Conservation (phyloP, 2,888 invertebrate genomes). For the Caenorhabditis sp. region DNA sequence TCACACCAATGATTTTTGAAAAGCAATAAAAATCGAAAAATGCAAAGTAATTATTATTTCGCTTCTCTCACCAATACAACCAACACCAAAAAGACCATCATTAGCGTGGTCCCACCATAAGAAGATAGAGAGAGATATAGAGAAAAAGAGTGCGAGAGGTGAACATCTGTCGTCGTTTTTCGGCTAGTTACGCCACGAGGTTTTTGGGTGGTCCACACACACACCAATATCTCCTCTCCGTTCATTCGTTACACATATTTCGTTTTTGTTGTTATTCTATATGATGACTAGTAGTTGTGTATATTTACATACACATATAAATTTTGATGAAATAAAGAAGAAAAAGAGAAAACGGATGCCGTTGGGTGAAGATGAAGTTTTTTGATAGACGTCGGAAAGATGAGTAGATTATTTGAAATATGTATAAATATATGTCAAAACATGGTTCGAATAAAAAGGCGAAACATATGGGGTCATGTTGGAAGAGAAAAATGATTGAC, state of each 20-base stretch:
- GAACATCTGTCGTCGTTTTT: background rate
- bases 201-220: background rate
- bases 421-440: background rate
- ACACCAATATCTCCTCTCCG: background rate
- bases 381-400: background rate
- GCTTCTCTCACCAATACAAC: background rate
- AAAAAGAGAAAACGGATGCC: too few species aligned
- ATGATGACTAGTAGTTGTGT: background rate
- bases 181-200: conserved; percentile 1
- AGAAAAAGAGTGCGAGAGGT: background rate
- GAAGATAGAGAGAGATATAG: background rate
- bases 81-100: background rate
- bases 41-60: background rate
- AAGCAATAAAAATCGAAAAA: background rate
- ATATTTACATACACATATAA: background rate
- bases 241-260: background rate
- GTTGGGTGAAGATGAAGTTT: background rate
- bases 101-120: background rate
- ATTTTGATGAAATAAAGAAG: background rate
- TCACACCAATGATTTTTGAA: background rate
- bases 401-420: background rate
- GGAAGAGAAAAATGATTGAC: background rate
- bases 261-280: background rate
- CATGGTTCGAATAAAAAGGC: background rate
- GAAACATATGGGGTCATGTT: background rate